Conservation (phyloP, 2,888 invertebrate genomes). For the Pediacus dermestoides region DNA sequence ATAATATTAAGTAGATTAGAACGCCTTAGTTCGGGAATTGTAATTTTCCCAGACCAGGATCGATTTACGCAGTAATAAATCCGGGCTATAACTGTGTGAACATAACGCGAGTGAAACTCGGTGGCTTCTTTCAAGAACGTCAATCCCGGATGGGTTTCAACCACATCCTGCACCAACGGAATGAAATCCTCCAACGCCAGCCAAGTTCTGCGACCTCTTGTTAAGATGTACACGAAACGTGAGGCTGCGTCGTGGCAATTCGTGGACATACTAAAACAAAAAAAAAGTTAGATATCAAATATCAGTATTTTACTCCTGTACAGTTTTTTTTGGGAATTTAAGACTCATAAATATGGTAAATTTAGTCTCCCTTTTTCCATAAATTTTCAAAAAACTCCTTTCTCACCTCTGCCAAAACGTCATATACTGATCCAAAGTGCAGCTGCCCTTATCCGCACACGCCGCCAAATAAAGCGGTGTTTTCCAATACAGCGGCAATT, state of each 20-base stretch:
- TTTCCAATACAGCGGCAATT: constrained; percentile 95
- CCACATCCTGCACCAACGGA: constrained; percentile 93
- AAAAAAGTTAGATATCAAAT: constrained; percentile 11
- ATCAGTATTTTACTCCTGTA: no score
- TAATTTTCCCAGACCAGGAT: constrained; percentile 93
- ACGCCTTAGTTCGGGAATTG: constrained; percentile 81
- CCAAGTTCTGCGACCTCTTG: constrained; percentile 64
- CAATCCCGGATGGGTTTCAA: constrained; percentile 96
- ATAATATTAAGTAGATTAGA: constrained; percentile 85
- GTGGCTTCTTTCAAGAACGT: constrained; percentile 96
- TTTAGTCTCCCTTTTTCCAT: no score
- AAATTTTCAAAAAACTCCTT: no score
- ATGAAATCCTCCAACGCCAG: constrained; percentile 89
- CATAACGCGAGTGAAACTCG: constrained; percentile 98
- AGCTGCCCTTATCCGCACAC: constrained; percentile 67
- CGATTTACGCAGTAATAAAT: constrained; percentile 92
- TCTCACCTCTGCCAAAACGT: constrained; percentile 92
- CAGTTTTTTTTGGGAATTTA: no score
- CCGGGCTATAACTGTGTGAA: constrained; percentile 96
- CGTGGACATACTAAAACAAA: constrained; percentile 65
- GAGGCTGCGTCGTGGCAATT: constrained; percentile 87
- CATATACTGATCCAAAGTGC: constrained; percentile 78
- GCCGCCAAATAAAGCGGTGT: constrained; percentile 89
- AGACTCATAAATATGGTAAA: no score
- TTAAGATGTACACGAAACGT: constrained; percentile 81